Evolutionary conservation across 1,140 invertebrate genomes (phyloP).

Genomic region (Drosophila rufa): DNA sequence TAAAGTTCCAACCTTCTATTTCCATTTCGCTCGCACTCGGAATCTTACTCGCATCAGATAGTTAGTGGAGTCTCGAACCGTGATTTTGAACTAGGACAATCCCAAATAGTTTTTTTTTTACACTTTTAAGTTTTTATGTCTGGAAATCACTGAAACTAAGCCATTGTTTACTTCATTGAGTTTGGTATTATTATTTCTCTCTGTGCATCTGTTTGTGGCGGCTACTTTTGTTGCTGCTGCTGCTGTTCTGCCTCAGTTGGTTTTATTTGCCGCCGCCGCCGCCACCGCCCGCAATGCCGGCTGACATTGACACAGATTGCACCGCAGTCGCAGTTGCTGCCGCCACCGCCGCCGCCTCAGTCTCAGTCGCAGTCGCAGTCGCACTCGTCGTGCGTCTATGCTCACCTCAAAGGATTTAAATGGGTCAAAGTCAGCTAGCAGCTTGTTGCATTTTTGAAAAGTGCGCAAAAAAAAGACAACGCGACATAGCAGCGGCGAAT

Average conservation of each 20-base stretch:
- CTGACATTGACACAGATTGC: slow-evolving; percentile 81
- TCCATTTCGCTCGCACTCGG: no score
- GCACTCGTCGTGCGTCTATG: slow-evolving; percentile 59
- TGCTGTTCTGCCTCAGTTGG: slow-evolving; percentile 76
- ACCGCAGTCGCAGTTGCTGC: slow-evolving; percentile 30
- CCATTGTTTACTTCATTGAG: not conserved
- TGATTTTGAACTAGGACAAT: no score
- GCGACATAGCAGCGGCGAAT: slow-evolving; percentile 68
- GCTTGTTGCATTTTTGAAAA: slow-evolving; percentile 71
- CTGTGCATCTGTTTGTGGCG: slow-evolving; percentile 29
- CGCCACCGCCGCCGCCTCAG: slow-evolving; percentile 1
- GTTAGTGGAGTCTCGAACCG: no score
- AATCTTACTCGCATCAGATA: no score
- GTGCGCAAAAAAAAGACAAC: slow-evolving; percentile 61
- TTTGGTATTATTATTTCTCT: not conserved
- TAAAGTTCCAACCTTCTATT: no score
- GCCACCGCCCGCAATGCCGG: slow-evolving; percentile 73
- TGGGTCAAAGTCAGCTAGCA: slow-evolving; percentile 77
- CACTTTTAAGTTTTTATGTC: no score
- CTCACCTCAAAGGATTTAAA: slow-evolving; percentile 81
- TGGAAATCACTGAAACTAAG: not conserved
- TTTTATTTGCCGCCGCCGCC: slow-evolving; percentile 54
- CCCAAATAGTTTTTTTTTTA: no score
- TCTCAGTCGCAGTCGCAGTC: slow-evolving; percentile 22
- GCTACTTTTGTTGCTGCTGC: slow-evolving; percentile 29